Percentiles rank a stretch among this genome's conserved stretches.
phyloP scores from a whole-genome alignment of 2,113 vertebrate genomes.

The Raja brachyura region DNA sequence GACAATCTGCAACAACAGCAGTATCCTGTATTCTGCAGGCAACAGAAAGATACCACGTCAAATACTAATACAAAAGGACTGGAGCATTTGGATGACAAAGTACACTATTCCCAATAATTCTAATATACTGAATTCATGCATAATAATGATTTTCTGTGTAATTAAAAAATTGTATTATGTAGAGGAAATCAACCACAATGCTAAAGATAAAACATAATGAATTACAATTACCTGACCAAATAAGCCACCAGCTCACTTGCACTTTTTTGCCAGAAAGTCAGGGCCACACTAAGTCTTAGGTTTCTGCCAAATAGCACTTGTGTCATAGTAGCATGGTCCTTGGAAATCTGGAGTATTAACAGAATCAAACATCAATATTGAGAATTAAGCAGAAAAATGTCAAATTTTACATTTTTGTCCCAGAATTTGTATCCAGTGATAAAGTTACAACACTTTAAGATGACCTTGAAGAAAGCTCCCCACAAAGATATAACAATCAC shows the following conservation, averaged over 20 bases:
- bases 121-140: slow-evolving; percentile 26
- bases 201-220: neutral
- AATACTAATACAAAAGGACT: slow-evolving; percentile 16
- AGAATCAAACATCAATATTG: neutral
- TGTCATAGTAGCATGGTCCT: slow-evolving; percentile 77
- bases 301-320: slow-evolving; percentile 83
- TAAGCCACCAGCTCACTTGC: slow-evolving; percentile 81
- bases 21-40: slow-evolving; percentile 75
- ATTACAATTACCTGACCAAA: slow-evolving; percentile 72
- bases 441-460: too few species aligned
- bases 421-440: too few species aligned
- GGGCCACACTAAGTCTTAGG: slow-evolving; percentile 79
- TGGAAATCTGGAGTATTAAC: slow-evolving; percentile 62
- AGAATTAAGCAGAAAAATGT: neutral
- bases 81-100: neutral
- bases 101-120: too few species aligned
- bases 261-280: slow-evolving; percentile 83
- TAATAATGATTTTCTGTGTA: neutral
- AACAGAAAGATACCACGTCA: slow-evolving; percentile 3
- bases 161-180: neutral
- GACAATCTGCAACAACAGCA: slow-evolving; percentile 82
- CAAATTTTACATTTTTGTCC: neutral
- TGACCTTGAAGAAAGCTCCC: too few species aligned
- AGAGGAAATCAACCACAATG: neutral
- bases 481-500: too few species aligned